These are phyloP conservation scores for Drosophila austrosaltans DNA, from an alignment of 2,888 invertebrate genomes.

Conservation along the genomic window DNA sequence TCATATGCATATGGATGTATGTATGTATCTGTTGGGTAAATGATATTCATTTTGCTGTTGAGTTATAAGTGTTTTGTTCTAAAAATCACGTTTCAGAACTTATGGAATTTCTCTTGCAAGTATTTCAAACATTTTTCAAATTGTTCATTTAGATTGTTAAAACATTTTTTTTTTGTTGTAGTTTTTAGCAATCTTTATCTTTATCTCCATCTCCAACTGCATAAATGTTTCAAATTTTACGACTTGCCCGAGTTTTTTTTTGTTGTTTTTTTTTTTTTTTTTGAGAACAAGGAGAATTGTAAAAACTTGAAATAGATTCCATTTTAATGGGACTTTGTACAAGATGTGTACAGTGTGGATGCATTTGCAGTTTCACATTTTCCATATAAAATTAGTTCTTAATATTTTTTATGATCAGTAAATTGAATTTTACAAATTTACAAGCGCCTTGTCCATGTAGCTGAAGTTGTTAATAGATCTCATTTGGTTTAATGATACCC, in stretches of 20 bases:
- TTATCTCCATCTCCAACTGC: conserved; percentile 26
- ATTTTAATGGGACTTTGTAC: conserved; percentile 12
- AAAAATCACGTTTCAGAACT: conserved; percentile 3
- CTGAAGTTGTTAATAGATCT: background rate
- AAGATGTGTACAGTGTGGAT: background rate
- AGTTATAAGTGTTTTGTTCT: conserved; percentile 5
- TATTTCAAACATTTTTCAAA: background rate
- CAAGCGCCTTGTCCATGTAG: background rate
- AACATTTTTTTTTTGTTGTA: too few relatives aligned
- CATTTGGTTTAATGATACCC: conserved; percentile 3
- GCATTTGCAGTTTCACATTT: conserved; percentile 26
- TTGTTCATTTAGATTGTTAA: background rate
- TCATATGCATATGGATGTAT: too few relatives aligned
- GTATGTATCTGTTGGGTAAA: background rate
- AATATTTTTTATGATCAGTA: conserved; percentile 55
- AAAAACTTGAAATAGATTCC: conserved; percentile 14
- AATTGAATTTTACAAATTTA: conserved; percentile 44
- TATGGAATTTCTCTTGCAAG: background rate
- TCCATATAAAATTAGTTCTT: conserved; percentile 12
- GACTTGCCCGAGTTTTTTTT: conserved; percentile 50
- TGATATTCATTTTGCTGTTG: background rate
- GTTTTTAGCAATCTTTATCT: conserved; percentile 15
- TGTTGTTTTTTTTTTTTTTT: too few relatives aligned
- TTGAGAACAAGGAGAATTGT: conserved; percentile 15
- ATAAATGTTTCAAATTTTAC: conserved; percentile 49